Conservation (phyloP, 2,113 vertebrate genomes). For the Tyto alba region DNA sequence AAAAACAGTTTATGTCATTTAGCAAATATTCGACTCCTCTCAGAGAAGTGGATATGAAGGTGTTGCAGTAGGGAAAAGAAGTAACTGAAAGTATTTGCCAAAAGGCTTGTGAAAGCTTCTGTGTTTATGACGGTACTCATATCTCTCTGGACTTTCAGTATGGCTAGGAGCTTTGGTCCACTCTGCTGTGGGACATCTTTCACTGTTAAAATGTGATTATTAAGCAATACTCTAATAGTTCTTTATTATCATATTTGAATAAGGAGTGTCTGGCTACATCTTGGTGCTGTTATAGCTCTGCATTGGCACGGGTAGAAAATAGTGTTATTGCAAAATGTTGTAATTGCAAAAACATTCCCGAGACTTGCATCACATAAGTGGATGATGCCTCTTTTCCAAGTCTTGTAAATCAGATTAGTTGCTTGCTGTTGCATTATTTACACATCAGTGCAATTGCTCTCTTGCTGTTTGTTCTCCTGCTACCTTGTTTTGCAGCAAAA, state of each 20-base stretch:
- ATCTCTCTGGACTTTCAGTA: background rate
- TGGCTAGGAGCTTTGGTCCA: background rate
- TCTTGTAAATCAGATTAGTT: background rate
- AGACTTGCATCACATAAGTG: background rate
- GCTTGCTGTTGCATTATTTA: slow-evolving; percentile 26
- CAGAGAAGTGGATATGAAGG: background rate
- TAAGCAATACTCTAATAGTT: background rate
- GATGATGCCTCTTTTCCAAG: background rate
- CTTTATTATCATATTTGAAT: background rate
- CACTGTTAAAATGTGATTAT: background rate
- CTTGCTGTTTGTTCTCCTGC: background rate
- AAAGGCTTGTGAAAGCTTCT: background rate
- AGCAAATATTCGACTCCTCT: background rate
- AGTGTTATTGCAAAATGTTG: slow-evolving; percentile 6
- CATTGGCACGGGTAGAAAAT: background rate
- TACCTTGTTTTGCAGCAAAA: background rate
- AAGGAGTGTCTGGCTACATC: slow-evolving; percentile 3
- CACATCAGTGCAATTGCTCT: background rate
- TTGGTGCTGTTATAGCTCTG: background rate
- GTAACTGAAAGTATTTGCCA: background rate
- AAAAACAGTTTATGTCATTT: background rate
- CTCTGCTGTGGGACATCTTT: background rate
- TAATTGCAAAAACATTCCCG: slow-evolving; percentile 9
- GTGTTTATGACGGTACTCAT: background rate
- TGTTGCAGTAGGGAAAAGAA: background rate